Conservation (phyloP, 2,888 invertebrate genomes). For the Cerastis rubricosa region DNA sequence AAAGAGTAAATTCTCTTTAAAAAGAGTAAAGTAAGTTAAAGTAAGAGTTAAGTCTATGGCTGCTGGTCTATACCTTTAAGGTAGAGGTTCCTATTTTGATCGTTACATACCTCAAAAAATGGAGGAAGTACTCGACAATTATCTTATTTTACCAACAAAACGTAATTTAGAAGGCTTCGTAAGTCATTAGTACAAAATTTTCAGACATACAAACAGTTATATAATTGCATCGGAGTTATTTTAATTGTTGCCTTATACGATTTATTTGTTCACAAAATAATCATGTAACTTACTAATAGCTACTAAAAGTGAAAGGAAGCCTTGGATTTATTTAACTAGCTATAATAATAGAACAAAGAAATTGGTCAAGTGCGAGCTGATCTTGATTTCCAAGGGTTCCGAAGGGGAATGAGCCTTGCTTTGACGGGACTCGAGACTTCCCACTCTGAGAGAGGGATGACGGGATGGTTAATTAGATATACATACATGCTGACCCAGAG, state of each 20-base stretch:
- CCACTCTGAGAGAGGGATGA: background rate
- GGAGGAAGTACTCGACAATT: background rate
- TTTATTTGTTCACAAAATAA: conserved; percentile 1
- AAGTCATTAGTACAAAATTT: background rate
- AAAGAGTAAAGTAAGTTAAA: too few relatives aligned
- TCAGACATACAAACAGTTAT: background rate
- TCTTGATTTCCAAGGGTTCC: background rate
- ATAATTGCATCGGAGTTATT: background rate
- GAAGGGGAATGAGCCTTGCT: background rate
- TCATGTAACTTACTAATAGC: background rate
- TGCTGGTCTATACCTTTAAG: too few relatives aligned
- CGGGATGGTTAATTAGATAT: background rate
- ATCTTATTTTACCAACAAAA: background rate
- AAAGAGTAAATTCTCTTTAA: too few relatives aligned
- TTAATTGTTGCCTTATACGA: background rate
- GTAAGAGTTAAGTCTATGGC: too few relatives aligned
- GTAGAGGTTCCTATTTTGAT: background rate
- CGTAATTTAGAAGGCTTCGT: background rate
- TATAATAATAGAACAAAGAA: background rate
- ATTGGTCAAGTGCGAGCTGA: conserved; percentile 7
- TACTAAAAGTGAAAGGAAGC: background rate
- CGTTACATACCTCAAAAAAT: background rate
- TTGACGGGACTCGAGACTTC: too few relatives aligned
- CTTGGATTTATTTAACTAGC: background rate
- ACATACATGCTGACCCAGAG: too few relatives aligned